Evolutionary conservation across 2,797 vertebrate genomes (phyloP), one percentile per base, ranked within the genome.

Genomic region (Etheostoma perlongum): DNA sequence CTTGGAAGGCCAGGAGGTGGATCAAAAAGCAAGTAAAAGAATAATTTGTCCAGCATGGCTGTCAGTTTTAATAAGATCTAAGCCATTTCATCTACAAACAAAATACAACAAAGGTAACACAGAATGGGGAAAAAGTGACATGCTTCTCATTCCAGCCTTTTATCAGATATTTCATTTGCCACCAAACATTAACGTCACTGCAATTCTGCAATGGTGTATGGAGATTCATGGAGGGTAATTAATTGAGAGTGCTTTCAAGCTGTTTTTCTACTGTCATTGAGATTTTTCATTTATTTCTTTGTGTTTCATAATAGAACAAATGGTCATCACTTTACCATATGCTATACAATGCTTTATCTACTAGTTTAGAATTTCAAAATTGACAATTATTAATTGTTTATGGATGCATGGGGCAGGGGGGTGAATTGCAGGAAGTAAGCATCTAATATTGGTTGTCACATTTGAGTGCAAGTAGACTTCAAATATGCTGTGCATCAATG

Each of bases 11-110:
- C 85, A 84, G 54, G 15, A 51, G 33, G 55, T 3, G 67, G 89
- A 93, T 93, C 90, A 93, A 93, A 93, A 93, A 93, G 91, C 54
- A 47, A 15, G 14, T 40, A 83, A 72, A 62, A 62, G 81, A 88
- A 89, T 91, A 79, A 92, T 91, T 87, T 90, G 79, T 88, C 87
- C 79, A 73, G 65, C 33, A 16, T 74, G 72, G 27, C 72, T 79
- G 77, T 75, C 80, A 78, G 62, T 82, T 89, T 83, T 46, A 72
- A 79, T 52, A 67, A 81, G 88, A 89, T 90, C 86, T 89, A 68
- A 92, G 87, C 65, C 13, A 72, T 85, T 84, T 78, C 76, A 86
- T 89, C 87, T 83, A 74, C 78, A 86, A 87, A 86, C 79, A 90
- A 87, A 84, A 76, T 60, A 64, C 73, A 86, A 89, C 79, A 89